phyloP scores from a whole-genome alignment of 1,140 invertebrate genomes.

The Bilobella aurantiaca region DNA sequence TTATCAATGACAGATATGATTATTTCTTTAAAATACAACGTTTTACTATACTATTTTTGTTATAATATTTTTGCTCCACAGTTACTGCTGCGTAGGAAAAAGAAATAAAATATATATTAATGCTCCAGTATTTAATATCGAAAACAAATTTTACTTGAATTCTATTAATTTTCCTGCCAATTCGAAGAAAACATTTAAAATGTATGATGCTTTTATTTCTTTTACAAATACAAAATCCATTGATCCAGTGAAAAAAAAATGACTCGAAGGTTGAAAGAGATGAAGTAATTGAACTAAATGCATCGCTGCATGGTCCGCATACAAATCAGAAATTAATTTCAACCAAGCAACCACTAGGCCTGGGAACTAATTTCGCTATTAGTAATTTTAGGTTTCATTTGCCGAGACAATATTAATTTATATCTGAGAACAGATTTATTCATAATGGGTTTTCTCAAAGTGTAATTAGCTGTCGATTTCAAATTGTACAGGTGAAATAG shows the following conservation, averaged over 20 bases:
- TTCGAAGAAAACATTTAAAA: not conserved
- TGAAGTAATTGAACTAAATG: slow-evolving; percentile 4
- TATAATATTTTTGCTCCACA: not conserved
- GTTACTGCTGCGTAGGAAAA: not conserved
- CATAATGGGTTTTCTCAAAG: too few relatives aligned
- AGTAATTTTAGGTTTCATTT: not conserved
- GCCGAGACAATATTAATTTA: too few relatives aligned
- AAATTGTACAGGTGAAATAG: too few relatives aligned
- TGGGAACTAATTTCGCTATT: not conserved
- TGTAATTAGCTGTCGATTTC: too few relatives aligned
- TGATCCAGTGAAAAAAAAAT: not conserved
- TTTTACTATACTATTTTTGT: not conserved
- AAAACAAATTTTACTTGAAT: not conserved
- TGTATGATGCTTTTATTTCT: not conserved
- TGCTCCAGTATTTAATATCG: too few relatives aligned
- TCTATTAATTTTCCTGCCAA: not conserved
- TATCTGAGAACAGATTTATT: too few relatives aligned
- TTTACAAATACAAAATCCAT: not conserved
- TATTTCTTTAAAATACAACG: too few relatives aligned
- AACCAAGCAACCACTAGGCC: not conserved
- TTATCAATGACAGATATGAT: not conserved
- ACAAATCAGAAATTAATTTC: slow-evolving; percentile 5
- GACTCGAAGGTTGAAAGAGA: not conserved
- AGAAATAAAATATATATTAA: not conserved
- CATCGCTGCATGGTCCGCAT: not conserved